phyloP scores from a whole-genome alignment of 2,888 invertebrate species.

The Orthosia cruda region DNA sequence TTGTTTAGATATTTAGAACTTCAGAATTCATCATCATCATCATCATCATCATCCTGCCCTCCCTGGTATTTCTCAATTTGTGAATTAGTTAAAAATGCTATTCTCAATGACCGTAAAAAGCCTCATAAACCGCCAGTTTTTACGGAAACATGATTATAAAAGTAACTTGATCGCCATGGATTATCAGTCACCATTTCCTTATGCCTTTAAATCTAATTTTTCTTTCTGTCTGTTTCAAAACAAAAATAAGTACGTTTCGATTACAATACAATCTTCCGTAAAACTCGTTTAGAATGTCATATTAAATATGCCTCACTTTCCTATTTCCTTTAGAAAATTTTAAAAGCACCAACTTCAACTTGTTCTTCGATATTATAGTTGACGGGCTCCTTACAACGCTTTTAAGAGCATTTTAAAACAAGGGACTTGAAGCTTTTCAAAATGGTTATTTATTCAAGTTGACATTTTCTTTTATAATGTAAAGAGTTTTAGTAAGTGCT shows the following conservation, averaged over 20 bases:
- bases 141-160: not conserved
- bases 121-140: not conserved
- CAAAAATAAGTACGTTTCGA: constrained; percentile 2
- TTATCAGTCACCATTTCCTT: not conserved
- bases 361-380: constrained; percentile 23
- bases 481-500: constrained; percentile 16
- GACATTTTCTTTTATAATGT: constrained; percentile 17
- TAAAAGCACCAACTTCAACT: constrained; percentile 8
- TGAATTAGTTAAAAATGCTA: too few species aligned
- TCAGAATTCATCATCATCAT: too few species aligned
- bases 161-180: not conserved
- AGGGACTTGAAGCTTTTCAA: constrained; percentile 12
- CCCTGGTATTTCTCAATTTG: too few species aligned
- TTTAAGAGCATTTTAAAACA: constrained; percentile 13
- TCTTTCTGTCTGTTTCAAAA: not conserved
- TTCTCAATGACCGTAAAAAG: not conserved
- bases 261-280: constrained; percentile 15
- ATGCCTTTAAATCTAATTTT: not conserved
- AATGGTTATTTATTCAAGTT: constrained; percentile 6
- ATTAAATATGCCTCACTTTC: constrained; percentile 51
- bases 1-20: not conserved
- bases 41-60: too few species aligned
- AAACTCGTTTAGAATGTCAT: constrained; percentile 54
- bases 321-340: constrained; percentile 39
- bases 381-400: constrained; percentile 39